Evolutionary conservation across 1,140 invertebrate species (phyloP), one percentile per base, ranked within the genome.

Genomic region (Drosophila ambigua): DNA sequence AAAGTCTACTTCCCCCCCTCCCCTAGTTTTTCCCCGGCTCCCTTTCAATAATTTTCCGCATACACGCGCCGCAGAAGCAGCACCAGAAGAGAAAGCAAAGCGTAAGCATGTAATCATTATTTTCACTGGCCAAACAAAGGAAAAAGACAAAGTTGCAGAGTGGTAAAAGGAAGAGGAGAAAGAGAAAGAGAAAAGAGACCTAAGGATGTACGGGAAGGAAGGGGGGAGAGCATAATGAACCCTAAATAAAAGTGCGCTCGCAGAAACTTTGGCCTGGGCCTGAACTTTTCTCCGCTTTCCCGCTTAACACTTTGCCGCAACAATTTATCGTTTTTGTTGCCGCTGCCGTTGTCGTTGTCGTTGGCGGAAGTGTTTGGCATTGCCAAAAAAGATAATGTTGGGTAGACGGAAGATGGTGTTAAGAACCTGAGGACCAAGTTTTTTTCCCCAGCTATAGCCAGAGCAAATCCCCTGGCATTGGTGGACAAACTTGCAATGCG

Each of bases 251-350:
- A 80, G 77, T 80, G 69, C 60, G 67, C 64, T 54, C 60, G 59
- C 53, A 74, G 64, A 74, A 80, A 80, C 74, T 80, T 80, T 77
- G 68, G 49, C 73, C 28, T 78, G 72, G 71, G 51, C 69, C 24
- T 79, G 73, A 79, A 79, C 77, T 79, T 77, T 79, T 55, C 44
- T 7, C 45, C 72, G 45, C 45, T 48, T 48, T 51, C 67, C 63
- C 73, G 77, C 77, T 79, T 79, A 79, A 79, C 77, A 79, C 77
- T 79, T 79, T 79, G 72, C 69, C 77, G 74, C 77, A 79, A 79
- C 77, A 79, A 79, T 79, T 79, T 79, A 79, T 79, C 77, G 77
- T 77, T 66, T 77, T 66, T 57, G 35, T 63, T 43, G 49, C 77
- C 62, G 48, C 64, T 54, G 35, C 74, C 74, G 69, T 65, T 79